Evolutionary conservation across 2,888 invertebrate species (phyloP).

Genomic region (Yponomeuta cagnagella): DNA sequence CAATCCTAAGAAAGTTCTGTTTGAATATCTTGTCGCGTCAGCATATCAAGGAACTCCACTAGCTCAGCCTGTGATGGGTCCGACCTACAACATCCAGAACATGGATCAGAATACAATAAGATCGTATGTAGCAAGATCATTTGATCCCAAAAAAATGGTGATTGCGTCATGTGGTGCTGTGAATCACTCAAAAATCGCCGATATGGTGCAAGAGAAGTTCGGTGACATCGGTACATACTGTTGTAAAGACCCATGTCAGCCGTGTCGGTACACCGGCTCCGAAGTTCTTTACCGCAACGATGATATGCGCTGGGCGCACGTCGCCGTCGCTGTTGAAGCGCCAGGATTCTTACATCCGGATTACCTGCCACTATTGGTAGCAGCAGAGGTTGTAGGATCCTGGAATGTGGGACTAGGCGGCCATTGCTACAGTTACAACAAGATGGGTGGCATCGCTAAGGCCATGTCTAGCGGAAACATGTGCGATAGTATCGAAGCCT

Average conservation of each 20-base stretch:
- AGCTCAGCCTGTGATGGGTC: slow-evolving; percentile 71
- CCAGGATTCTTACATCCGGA: slow-evolving; percentile 49
- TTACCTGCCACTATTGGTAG: slow-evolving; percentile 43
- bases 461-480: slow-evolving; percentile 37
- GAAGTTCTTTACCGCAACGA: slow-evolving; percentile 52
- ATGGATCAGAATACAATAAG: slow-evolving; percentile 62
- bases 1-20: slow-evolving; percentile 45
- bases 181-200: slow-evolving; percentile 61
- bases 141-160: slow-evolving; percentile 77
- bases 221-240: not conserved
- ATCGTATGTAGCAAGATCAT: slow-evolving; percentile 36
- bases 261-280: slow-evolving; percentile 33
- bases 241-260: not conserved
- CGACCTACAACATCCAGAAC: slow-evolving; percentile 76
- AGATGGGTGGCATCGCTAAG: slow-evolving; percentile 31
- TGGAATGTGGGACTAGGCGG: slow-evolving; percentile 55
- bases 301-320: slow-evolving; percentile 54
- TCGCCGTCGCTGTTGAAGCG: slow-evolving; percentile 62
- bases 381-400: slow-evolving; percentile 49
- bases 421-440: slow-evolving; percentile 33
- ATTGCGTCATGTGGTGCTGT: slow-evolving; percentile 83
- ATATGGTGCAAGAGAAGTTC: not conserved
- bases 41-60: slow-evolving; percentile 69
- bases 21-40: slow-evolving; percentile 64
- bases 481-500: slow-evolving; percentile 57